phyloP scores from a whole-genome alignment of 2,113 vertebrate genomes.

The Pseudorhombus dupliciocellatus region DNA sequence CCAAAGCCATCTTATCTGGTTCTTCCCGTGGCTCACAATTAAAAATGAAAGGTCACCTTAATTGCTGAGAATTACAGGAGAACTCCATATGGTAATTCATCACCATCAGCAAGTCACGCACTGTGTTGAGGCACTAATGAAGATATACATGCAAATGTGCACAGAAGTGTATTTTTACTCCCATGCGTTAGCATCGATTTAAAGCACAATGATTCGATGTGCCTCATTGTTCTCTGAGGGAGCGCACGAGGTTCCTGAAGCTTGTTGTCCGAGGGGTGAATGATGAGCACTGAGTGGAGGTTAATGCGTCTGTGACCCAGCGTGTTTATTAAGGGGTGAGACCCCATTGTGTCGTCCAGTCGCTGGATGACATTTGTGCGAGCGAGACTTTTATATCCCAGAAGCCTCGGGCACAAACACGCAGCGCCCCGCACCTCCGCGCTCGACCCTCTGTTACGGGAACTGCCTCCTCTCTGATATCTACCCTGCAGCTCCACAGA shows the following conservation, averaged over 20 bases:
- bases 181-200: conserved; percentile 14
- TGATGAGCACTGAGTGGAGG: conserved; percentile 9
- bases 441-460: conserved; percentile 3
- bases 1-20: conserved; percentile 45
- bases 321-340: conserved; percentile 1
- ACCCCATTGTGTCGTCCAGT: not conserved
- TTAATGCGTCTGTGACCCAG: conserved; percentile 14
- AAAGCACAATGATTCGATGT: conserved; percentile 34
- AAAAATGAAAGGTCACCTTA: conserved; percentile 65
- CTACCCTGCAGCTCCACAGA: conserved; percentile 28
- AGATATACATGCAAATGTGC: conserved; percentile 35
- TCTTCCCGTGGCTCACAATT: conserved; percentile 39
- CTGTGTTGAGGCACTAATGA: conserved; percentile 42
- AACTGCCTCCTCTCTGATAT: conserved; percentile 27
- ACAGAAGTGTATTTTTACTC: conserved; percentile 30
- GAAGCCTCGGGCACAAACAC: conserved; percentile 13
- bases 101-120: conserved; percentile 53
- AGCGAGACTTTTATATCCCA: conserved; percentile 22
- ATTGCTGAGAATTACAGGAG: conserved; percentile 54
- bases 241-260: not conserved
- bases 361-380: conserved; percentile 24
- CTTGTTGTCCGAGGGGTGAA: conserved; percentile 5
- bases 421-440: not conserved
- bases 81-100: conserved; percentile 65
- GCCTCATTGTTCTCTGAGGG: not conserved